Percentiles rank a stretch among this genome's conserved stretches.
Conservation (phyloP, 1,140 invertebrate species). For the Apis florea region DNA sequence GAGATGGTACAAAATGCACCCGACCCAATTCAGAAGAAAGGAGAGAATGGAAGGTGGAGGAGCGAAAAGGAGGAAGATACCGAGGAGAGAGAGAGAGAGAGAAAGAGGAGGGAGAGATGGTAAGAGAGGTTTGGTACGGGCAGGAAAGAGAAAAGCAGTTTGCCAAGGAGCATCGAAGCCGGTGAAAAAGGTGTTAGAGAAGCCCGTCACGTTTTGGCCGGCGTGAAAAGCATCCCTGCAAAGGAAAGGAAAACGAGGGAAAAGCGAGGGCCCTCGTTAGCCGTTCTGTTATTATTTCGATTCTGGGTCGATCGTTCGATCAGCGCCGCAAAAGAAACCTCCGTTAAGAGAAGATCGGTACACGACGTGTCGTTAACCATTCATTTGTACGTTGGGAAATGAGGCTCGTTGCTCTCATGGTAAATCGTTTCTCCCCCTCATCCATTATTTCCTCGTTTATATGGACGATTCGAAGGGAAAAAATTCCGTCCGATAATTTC, state of each 20-base stretch:
- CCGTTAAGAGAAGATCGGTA: constrained; percentile 43
- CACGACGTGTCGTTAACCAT: constrained; percentile 53
- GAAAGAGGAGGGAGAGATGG: not conserved
- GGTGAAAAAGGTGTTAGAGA: constrained; percentile 51
- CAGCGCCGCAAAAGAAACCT: constrained; percentile 41
- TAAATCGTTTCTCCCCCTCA: not conserved
- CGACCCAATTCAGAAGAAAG: constrained; percentile 45
- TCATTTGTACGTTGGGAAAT: constrained; percentile 30
- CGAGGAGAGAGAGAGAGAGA: not conserved
- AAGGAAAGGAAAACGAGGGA: constrained; percentile 54
- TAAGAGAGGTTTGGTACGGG: constrained; percentile 8
- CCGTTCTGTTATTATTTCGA: constrained; percentile 61
- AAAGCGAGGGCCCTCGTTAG: constrained; percentile 56
- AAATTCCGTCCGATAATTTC: not conserved
- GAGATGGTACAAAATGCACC: constrained; percentile 42
- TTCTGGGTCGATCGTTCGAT: constrained; percentile 61
- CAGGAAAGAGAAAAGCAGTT: constrained; percentile 47
- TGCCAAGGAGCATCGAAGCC: constrained; percentile 40
- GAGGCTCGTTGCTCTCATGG: not conserved
- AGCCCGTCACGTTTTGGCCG: constrained; percentile 57
- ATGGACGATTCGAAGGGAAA: not conserved
- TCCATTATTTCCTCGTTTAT: not conserved
- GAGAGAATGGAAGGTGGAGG: constrained; percentile 9
- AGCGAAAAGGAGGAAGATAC: not conserved
- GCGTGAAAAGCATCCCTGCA: constrained; percentile 57